Evolutionary conservation across 2,888 invertebrate genomes (phyloP).

Genomic region (Mythimna loreyi): DNA sequence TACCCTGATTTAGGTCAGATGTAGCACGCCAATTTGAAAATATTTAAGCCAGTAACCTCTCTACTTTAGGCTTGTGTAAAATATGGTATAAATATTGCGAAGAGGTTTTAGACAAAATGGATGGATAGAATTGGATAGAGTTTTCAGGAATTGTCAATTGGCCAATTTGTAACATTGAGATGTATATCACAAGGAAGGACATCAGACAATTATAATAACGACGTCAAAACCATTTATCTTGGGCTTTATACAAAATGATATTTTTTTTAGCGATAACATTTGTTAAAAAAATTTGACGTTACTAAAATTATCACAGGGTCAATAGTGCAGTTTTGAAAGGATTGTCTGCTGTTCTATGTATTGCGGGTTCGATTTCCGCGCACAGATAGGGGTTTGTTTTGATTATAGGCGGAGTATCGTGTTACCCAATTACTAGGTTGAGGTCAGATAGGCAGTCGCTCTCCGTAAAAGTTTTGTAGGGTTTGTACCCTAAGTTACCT

Average conservation of each 20-base stretch:
- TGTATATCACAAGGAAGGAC: background rate
- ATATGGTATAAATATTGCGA: background rate
- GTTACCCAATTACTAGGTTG: too few species aligned
- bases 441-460: too few species aligned
- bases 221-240: background rate
- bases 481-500: too few species aligned
- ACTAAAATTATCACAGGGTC: background rate
- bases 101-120: background rate
- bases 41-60: slow-evolving; percentile 25
- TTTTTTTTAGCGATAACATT: background rate
- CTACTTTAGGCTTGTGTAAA: slow-evolving; percentile 5
- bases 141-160: background rate
- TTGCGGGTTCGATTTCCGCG: too few species aligned
- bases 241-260: background rate
- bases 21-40: slow-evolving; percentile 35
- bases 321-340: too few species aligned
- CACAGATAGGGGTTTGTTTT: too few species aligned
- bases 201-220: background rate
- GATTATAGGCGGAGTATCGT: too few species aligned
- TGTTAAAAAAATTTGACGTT: background rate
- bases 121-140: slow-evolving; percentile 11
- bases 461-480: too few species aligned
- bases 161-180: background rate
- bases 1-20: slow-evolving; percentile 58
- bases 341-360: too few species aligned